These are phyloP conservation scores for Bettongia penicillata DNA, from an alignment of 2,113 vertebrate genomes.

Conservation along the genomic window DNA sequence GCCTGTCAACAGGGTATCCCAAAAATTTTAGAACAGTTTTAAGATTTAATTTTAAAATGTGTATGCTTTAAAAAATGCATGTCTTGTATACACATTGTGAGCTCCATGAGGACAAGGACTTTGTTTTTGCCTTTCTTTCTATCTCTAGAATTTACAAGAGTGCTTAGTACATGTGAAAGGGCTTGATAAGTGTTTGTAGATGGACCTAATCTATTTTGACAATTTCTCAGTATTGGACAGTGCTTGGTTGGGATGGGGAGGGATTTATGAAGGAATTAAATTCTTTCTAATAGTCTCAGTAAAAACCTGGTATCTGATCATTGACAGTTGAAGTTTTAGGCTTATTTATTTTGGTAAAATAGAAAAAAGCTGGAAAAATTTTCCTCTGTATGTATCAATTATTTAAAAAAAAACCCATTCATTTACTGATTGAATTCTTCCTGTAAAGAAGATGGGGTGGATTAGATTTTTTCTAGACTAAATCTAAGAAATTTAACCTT, in stretches of 20 bases:
- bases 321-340: neutral
- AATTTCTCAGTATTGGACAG: rapidly evolving
- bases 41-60: neutral
- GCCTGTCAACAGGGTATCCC: neutral
- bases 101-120: neutral
- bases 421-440: neutral
- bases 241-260: neutral
- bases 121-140: neutral
- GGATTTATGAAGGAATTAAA: neutral
- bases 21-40: neutral
- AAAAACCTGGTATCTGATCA: conserved; percentile 1
- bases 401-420: neutral
- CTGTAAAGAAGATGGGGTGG: neutral
- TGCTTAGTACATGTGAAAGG: neutral
- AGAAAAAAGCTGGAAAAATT: neutral
- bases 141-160: neutral
- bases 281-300: conserved; percentile 21
- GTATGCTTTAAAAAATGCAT: neutral
- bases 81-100: neutral
- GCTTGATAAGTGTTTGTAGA: neutral
- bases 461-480: neutral
- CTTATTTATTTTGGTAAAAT: conserved; percentile 35
- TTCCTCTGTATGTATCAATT: neutral
- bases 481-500: neutral
- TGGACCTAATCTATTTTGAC: neutral